Evolutionary conservation across 2,797 vertebrate genomes (phyloP), one percentile per base, ranked within the genome.

Genomic region (Tangara arthus): DNA sequence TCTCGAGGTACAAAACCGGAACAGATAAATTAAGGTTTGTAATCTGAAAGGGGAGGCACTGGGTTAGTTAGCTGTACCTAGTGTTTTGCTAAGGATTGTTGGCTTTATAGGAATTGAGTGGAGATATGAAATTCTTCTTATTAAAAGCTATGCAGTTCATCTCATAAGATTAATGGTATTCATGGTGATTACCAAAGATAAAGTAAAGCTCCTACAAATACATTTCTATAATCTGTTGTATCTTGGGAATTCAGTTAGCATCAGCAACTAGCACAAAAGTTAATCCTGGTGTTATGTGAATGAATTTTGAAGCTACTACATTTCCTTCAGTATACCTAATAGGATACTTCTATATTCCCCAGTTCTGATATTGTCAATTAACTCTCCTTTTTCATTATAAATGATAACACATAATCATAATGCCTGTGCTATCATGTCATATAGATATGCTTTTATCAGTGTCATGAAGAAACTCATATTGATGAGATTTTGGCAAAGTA

Each of bases 21-120:
- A 97, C 97, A 64, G 98, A 99, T 96, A 98, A 98, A 98, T 98
- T 98, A 98, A 99, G 99, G 99, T 99, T 98, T 96, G 98, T 99
- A 98, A 97, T 97, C 93, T 93, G n/a, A 96, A 90, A 82, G 15
- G 41, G 50, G 23, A 69, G 55, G 26, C 32, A 37, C 28, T 92
- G 63, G 18, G 4, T 83, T 90, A 72, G 24, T 9, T 79, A 76
- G 18, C 21, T 77, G 34, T 21, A 26, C 35, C 12, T 60, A 34
- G 7, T 63, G 23, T 71, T 87, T 90, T 65, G 15, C 47, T 76
- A 16, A 63, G 23, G 57, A 72, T 16, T 49, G 9, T 34, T 82
- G 26, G 14, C 20, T 86, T 11, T 68, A 11, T 37, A 53, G 63
- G 17, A 64, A 76, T 56, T 69, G 61, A 20, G 9, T 42, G 35